Evolutionary conservation across 2,888 invertebrate genomes (phyloP), one percentile per base, ranked within the genome.

Genomic region (Corythucha ciliata): DNA sequence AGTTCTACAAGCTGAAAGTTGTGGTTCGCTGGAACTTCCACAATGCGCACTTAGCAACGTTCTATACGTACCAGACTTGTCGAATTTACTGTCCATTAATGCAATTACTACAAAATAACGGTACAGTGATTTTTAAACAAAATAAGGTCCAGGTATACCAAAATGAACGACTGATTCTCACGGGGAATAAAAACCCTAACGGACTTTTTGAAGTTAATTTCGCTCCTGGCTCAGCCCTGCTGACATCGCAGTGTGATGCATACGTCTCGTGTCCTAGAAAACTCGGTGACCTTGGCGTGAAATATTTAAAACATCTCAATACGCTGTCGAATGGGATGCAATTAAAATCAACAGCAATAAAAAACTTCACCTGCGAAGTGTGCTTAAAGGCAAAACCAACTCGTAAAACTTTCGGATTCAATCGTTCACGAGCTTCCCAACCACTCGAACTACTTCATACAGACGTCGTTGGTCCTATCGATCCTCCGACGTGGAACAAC

Each of bases 11-110:
- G n/a, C n/a, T n/a, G n/a, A n/a, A n/a, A n/a, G n/a, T n/a, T n/a
- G n/a, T n/a, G n/a, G n/a, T n/a, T n/a, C n/a, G n/a, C n/a, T n/a
- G n/a, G n/a, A n/a, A n/a, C n/a, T n/a, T n/a, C n/a, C n/a, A n/a
- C n/a, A n/a, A n/a, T n/a, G n/a, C n/a, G n/a, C 29, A n/a, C 45
- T 45, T n/a, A 32, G 7, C 14, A 18, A 45, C 7, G 45, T 45
- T 14, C 14, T 45, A 6, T 45, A 18, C 20, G 33, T 32, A 6
- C 45, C 45, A 14, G 32, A 45, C 4, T 33, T 45, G 20, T 29
- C 45, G n/a, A 45, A 45, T 18, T 32, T 45, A 7, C 29, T 45
- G 14, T 45, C 45, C 3, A 33, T 45, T 18, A 29, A 29, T 18
- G 29, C 45, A 10, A 45, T 45, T 21, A 29, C 45, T 27, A 4